These are phyloP conservation scores for Heliconius himera DNA, from an alignment of 1,140 invertebrate genomes.

Conservation along the genomic window DNA sequence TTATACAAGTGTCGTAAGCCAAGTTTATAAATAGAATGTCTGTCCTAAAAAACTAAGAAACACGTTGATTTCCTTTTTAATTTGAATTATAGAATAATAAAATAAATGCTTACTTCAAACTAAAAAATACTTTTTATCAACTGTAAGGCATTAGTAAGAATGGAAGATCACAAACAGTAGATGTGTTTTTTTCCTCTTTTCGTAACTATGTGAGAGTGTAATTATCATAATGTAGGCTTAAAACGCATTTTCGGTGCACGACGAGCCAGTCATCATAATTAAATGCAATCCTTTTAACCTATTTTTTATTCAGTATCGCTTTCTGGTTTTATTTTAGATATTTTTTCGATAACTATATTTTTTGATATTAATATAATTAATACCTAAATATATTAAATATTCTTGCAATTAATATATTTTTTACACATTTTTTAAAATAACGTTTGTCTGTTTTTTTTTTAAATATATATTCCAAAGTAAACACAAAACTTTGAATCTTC, in stretches of 20 bases:
- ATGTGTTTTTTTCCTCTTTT: conserved; percentile 31
- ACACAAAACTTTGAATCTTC: not conserved
- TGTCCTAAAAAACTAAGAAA: no score
- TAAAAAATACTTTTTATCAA: not conserved
- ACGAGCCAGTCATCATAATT: conserved; percentile 73
- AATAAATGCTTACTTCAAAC: no score
- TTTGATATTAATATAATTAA: no score
- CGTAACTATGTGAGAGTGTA: conserved; percentile 55
- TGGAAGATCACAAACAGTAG: conserved; percentile 39
- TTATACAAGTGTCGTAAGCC: no score
- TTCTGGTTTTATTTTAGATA: not conserved
- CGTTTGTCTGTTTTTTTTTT: no score
- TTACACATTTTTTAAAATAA: no score
- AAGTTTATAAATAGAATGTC: no score
- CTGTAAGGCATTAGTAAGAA: conserved; percentile 16
- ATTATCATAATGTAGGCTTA: conserved; percentile 74
- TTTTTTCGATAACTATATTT: no score
- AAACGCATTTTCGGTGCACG: conserved; percentile 62
- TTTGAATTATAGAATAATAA: no score
- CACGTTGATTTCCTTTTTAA: no score
- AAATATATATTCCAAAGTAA: not conserved
- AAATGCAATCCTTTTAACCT: conserved; percentile 71
- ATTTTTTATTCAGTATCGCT: conserved; percentile 19
- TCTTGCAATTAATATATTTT: no score
- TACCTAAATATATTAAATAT: no score